Evolutionary conservation across 1,140 invertebrate species (phyloP).

Genomic region (Pararge aegeria): DNA sequence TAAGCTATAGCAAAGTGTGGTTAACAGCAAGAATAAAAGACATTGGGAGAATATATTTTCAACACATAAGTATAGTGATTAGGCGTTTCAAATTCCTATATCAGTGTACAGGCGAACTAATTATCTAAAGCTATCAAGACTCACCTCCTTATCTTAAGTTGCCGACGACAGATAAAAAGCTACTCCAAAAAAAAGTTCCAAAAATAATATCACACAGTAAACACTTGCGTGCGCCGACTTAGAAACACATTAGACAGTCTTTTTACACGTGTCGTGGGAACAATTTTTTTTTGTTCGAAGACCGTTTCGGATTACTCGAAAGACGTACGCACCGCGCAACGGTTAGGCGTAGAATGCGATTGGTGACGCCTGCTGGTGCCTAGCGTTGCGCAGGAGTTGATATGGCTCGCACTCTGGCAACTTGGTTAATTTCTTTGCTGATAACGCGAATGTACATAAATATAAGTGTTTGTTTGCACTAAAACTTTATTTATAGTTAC

Average conservation of each 20-base stretch:
- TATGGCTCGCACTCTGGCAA: conserved; percentile 32
- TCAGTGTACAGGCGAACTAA: conserved; percentile 38
- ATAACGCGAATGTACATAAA: conserved; percentile 32
- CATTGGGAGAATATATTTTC: too few relatives aligned
- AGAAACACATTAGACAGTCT: conserved; percentile 22
- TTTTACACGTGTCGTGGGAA: conserved; percentile 17
- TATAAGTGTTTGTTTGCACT: conserved; percentile 20
- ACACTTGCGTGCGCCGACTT: conserved; percentile 37
- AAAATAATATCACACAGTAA: conserved; percentile 50
- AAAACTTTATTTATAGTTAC: conserved; percentile 11
- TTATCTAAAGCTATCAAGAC: conserved; percentile 71
- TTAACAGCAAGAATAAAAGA: too few relatives aligned
- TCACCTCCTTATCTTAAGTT: conserved; percentile 69
- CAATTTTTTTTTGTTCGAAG: conserved; percentile 7
- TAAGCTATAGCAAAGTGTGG: too few relatives aligned
- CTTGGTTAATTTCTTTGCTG: conserved; percentile 34
- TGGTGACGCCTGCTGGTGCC: conserved; percentile 40
- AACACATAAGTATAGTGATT: not conserved
- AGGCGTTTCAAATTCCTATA: conserved; percentile 23
- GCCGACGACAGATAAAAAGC: conserved; percentile 48
- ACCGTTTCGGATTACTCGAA: not conserved
- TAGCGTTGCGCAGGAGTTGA: conserved; percentile 42
- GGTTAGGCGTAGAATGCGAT: conserved; percentile 46
- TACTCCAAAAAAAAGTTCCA: conserved; percentile 34
- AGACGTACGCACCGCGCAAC: conserved; percentile 37